phyloP scores from a whole-genome alignment of 2,113 vertebrate genomes.

The Cinclus mexicanus region DNA sequence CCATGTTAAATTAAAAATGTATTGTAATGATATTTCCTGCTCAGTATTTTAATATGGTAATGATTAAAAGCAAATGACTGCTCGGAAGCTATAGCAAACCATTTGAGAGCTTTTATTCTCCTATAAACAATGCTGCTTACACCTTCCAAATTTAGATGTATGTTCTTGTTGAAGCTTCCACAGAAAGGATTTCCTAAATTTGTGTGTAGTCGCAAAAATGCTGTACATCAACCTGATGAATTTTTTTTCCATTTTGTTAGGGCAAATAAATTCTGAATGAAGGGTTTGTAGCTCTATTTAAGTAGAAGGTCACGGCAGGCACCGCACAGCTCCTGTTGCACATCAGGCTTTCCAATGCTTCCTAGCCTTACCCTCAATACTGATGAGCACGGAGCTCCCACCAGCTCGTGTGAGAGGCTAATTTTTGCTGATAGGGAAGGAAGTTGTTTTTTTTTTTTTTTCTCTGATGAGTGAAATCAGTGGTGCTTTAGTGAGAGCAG shows the following conservation, averaged over 20 bases:
- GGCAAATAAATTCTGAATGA: neutral
- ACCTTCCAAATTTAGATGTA: neutral
- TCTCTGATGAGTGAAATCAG: neutral
- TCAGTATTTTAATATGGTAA: neutral
- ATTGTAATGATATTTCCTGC: neutral
- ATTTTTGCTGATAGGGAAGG: neutral
- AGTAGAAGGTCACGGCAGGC: neutral
- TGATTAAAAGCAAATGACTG: neutral
- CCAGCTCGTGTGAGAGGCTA: neutral
- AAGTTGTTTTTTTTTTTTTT: neutral
- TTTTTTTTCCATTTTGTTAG: neutral
- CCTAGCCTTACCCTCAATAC: neutral
- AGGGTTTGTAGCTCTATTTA: neutral
- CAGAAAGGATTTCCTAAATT: neutral
- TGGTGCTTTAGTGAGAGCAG: neutral
- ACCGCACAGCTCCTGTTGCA: neutral
- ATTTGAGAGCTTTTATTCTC: neutral
- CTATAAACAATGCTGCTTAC: neutral
- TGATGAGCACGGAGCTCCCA: neutral
- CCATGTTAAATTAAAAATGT: neutral
- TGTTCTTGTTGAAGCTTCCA: neutral
- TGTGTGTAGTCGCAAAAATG: neutral
- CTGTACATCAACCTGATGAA: neutral
- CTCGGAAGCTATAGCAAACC: neutral
- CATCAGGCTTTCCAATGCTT: neutral